These are phyloP conservation scores for Hapalemur alaotrensis DNA, from an alignment of 2,797 vertebrate species.

Conservation along the genomic window DNA sequence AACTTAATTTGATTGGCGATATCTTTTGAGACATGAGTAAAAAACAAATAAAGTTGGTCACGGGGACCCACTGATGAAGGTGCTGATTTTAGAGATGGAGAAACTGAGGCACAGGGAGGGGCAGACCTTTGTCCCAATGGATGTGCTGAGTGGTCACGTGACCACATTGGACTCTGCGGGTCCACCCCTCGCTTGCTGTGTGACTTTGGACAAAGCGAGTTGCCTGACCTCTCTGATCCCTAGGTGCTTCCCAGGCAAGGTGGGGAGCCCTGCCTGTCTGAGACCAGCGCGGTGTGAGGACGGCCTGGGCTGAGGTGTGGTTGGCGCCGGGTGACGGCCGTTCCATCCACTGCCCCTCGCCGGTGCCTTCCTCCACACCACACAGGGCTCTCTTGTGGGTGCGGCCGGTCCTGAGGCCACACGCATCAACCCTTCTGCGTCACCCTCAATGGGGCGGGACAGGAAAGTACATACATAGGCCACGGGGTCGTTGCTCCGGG, in stretches of 20 bases:
- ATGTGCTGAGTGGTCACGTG: background rate
- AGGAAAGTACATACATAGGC: constrained; percentile 90
- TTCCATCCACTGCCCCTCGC: background rate
- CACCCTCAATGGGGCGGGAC: background rate
- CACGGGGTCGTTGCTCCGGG: constrained; percentile 96
- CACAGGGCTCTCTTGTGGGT: background rate
- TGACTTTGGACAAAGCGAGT: background rate
- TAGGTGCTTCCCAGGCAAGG: background rate
- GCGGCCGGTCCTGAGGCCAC: background rate
- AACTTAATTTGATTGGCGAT: background rate
- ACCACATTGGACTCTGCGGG: background rate
- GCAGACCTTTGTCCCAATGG: background rate
- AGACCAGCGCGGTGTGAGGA: background rate
- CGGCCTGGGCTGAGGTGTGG: background rate
- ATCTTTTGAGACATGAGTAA: background rate
- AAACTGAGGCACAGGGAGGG: background rate
- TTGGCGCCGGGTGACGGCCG: background rate
- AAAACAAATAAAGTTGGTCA: background rate
- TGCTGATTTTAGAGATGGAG: background rate
- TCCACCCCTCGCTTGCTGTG: background rate
- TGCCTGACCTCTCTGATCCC: background rate
- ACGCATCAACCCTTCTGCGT: background rate
- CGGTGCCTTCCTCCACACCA: background rate
- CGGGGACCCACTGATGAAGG: background rate
- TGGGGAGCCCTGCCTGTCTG: background rate